These are phyloP conservation scores for Dichetophora obliterata DNA, from an alignment of 2,888 invertebrate species.

Conservation along the genomic window DNA sequence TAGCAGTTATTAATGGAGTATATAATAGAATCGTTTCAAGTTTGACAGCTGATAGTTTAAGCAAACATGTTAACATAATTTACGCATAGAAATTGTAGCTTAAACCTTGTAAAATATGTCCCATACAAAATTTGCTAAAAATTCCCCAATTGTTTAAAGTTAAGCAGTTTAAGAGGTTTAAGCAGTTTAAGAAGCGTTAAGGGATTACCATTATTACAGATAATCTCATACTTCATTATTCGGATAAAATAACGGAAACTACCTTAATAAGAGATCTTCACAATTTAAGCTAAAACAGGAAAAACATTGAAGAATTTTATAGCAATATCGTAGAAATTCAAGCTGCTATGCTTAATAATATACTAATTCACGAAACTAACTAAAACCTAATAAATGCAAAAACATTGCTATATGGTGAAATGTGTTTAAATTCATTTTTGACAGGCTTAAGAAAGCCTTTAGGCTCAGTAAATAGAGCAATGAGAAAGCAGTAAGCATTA, in stretches of 20 bases:
- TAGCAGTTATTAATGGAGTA: too few relatives aligned
- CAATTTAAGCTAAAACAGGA: conserved; percentile 36
- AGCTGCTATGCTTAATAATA: conserved; percentile 43
- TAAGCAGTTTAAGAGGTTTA: too few relatives aligned
- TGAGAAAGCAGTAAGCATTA: conserved; percentile 41
- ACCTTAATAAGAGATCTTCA: conserved; percentile 17
- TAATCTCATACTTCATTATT: not conserved
- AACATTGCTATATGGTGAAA: conserved; percentile 45
- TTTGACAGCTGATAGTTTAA: too few relatives aligned
- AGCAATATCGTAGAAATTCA: conserved; percentile 47
- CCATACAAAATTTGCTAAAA: too few relatives aligned
- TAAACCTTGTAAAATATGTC: too few relatives aligned
- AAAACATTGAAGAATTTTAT: conserved; percentile 45
- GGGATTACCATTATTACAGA: too few relatives aligned
- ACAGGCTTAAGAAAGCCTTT: conserved; percentile 50
- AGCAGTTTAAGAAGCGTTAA: too few relatives aligned
- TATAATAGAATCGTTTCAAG: too few relatives aligned
- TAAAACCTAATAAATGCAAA: conserved; percentile 42
- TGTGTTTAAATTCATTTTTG: conserved; percentile 50
- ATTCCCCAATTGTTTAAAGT: too few relatives aligned
- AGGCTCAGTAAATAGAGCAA: conserved; percentile 50
- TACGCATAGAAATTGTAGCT: too few relatives aligned
- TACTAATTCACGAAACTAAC: conserved; percentile 48
- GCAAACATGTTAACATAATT: too few relatives aligned
- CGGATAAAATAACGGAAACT: conserved; percentile 20